Evolutionary conservation across 2,797 vertebrate species (phyloP).

Genomic region (Helostoma temminkii): DNA sequence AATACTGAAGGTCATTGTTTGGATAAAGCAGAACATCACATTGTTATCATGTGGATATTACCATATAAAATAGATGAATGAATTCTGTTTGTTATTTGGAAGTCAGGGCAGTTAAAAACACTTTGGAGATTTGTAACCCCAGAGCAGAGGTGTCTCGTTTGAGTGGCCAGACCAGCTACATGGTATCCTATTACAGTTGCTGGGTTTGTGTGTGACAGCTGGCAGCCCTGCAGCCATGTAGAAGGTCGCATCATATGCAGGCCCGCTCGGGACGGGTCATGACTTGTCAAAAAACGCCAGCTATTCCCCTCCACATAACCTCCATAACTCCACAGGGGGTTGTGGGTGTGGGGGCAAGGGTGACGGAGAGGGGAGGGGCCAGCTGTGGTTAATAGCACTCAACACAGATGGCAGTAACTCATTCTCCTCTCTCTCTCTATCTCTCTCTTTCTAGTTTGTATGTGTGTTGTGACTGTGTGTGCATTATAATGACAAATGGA

Average conservation of each 20-base stretch:
- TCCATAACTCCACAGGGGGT: conserved; percentile 34
- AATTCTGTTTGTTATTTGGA: conserved; percentile 36
- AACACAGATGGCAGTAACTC: conserved; percentile 66
- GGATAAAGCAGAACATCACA: not conserved
- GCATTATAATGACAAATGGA: conserved; percentile 70
- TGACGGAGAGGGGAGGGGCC: conserved; percentile 57
- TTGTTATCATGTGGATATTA: not conserved
- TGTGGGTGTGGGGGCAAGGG: conserved; percentile 36
- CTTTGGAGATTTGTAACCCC: conserved; percentile 35
- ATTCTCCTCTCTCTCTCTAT: conserved; percentile 9
- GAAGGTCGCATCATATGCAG: conserved; percentile 43
- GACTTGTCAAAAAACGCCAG: conserved; percentile 60
- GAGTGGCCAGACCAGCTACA: conserved; percentile 49
- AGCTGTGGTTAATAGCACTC: conserved; percentile 77
- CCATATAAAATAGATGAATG: not conserved
- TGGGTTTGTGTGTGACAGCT: conserved; percentile 66
- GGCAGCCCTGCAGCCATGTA: conserved; percentile 56
- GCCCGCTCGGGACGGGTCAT: conserved; percentile 39
- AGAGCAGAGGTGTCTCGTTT: conserved; percentile 49
- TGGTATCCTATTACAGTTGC: conserved; percentile 70
- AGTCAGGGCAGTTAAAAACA: conserved; percentile 21
- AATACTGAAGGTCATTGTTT: not conserved
- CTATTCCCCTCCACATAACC: conserved; percentile 59
- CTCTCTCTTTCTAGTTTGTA: too few species aligned
- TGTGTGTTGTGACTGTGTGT: conserved; percentile 24